Evolutionary conservation across 2,113 vertebrate genomes (phyloP).

Genomic region (Mixornis gularis): DNA sequence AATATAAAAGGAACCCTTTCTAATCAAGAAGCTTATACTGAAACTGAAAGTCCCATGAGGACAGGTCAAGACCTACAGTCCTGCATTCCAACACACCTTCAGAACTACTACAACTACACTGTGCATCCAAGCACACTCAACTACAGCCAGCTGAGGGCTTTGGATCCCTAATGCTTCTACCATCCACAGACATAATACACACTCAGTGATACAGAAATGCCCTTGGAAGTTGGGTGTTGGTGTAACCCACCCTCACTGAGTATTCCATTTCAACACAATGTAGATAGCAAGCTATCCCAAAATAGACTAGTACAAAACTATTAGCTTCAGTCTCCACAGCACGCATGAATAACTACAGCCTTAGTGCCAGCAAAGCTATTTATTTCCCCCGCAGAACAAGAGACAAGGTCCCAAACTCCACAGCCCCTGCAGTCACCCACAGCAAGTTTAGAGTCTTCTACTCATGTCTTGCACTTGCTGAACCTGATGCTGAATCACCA

Average conservation of each 20-base stretch:
- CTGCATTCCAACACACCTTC: not conserved
- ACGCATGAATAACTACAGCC: not conserved
- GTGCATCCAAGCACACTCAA: not conserved
- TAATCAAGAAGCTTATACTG: not conserved
- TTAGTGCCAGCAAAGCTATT: not conserved
- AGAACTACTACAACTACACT: not conserved
- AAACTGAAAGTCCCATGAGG: not conserved
- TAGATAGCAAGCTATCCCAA: not conserved
- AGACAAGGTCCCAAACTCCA: not conserved
- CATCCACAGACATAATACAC: not conserved
- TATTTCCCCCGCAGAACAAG: not conserved
- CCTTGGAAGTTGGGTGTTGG: not conserved
- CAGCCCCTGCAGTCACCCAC: not conserved
- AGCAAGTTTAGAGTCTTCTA: not conserved
- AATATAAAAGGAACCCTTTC: not conserved
- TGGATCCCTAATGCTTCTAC: not conserved
- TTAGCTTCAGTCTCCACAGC: not conserved
- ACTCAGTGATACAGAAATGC: not conserved
- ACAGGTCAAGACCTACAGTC: not conserved
- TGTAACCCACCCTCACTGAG: not conserved
- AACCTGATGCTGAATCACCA: fast-evolving
- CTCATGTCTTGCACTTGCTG: not conserved
- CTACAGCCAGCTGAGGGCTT: not conserved
- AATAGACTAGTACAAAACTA: not conserved
- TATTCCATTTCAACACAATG: not conserved